Conservation (phyloP, 2,113 vertebrate species). For the Panthera uncia region DNA sequence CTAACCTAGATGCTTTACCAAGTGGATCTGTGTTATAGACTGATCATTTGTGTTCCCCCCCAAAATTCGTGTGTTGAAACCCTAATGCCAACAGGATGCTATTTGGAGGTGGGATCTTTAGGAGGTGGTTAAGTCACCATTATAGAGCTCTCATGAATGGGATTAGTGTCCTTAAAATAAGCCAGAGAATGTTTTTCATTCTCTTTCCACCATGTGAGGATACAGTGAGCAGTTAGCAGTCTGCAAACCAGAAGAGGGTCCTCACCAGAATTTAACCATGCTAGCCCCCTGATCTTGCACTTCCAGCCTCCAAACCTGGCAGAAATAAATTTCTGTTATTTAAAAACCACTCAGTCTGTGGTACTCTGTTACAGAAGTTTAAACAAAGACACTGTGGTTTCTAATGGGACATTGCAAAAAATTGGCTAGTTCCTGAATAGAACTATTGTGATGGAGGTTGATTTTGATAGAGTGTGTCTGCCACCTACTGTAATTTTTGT, state of each 20-base stretch:
- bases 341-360: neutral
- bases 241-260: neutral
- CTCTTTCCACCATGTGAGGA: neutral
- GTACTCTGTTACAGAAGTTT: neutral
- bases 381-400: neutral
- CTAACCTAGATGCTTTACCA: neutral
- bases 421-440: neutral
- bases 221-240: neutral
- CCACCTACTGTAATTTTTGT: slow-evolving; percentile 58
- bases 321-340: neutral
- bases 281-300: neutral
- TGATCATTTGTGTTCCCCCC: neutral
- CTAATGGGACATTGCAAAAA: neutral
- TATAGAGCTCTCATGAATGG: neutral
- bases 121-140: neutral
- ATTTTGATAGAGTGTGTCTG: slow-evolving; percentile 44
- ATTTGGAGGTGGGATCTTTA: neutral
- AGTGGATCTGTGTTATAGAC: neutral
- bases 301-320: neutral
- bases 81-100: neutral
- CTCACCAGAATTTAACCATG: neutral
- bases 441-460: neutral
- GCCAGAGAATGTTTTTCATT: neutral
- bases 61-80: neutral
- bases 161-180: neutral